Base-by-base conservation (phyloP, 2,888 invertebrate genomes). In the Drosophila anomalata region DNA sequence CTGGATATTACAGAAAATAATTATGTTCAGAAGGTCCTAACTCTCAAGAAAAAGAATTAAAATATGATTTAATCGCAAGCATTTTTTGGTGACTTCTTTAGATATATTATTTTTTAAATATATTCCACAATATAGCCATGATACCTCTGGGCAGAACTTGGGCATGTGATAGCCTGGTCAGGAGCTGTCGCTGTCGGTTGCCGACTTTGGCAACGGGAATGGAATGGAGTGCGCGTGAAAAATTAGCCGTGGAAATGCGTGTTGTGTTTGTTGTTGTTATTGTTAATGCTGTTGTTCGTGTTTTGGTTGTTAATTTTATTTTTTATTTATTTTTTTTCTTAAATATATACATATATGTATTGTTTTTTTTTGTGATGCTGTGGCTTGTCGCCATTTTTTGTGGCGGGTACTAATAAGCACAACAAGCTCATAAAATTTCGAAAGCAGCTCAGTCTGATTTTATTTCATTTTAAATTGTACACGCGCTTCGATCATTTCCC, bases 311-410 rank as follows among this genome's bases (percentile, higher is more conserved):
- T 59, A 36, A 26, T 12, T 33, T 12, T 33, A 11, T 36, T 36
- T 36, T n/a, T 14, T 36, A 14, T 36, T 14, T 7, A 6, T 14
- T 33, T 14, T 36, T 36, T 36, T 14, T 14, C n/a, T 14, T 33
- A 12, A 33, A 36, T 36, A 36, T 36, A 36, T 36, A 36, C 14
- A 36, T 36, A 14, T 36, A 7, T 14, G n/a, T 33, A 33, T 33
- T 33, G n/a, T 33, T 36, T 50, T 59, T 17, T 20, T 17, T 20
- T 8, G 14, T 33, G 46, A 39, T 41, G 48, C 48, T 59, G 55
- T 73, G 78, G 78, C 75, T 78, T 88, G 85, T 87, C 89, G 87
- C 89, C 81, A 87, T 82, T 82, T 87, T 88, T 88, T 85, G 88
- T 75, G 63, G 69, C 61, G 73, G 36, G 68, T 56, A 79, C 86